Conservation (phyloP, 1,140 invertebrate species). For the Aphelenchoides avenae region DNA sequence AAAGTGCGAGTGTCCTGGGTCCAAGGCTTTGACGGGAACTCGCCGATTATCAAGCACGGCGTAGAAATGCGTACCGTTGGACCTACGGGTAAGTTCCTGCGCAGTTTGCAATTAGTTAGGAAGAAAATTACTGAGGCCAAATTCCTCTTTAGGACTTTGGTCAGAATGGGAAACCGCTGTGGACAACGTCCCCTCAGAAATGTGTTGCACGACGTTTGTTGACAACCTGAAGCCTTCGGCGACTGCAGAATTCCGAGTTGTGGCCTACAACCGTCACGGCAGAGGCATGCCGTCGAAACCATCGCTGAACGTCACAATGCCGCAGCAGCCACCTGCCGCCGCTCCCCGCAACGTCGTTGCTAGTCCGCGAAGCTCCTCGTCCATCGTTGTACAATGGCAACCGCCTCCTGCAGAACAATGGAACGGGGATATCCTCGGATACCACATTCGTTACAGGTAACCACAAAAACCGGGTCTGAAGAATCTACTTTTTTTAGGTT, state of each 20-base stretch:
- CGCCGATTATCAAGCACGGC: slow-evolving; percentile 84
- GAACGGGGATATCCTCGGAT: slow-evolving; percentile 89
- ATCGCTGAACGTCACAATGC: slow-evolving; percentile 79
- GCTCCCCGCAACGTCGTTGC: slow-evolving; percentile 67
- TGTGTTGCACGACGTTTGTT: slow-evolving; percentile 72
- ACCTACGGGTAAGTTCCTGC: slow-evolving; percentile 10
- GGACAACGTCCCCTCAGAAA: slow-evolving; percentile 75
- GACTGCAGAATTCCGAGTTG: slow-evolving; percentile 89
- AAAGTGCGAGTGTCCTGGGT: slow-evolving; percentile 79
- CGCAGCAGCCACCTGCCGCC: slow-evolving; percentile 56
- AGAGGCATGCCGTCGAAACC: slow-evolving; percentile 82
- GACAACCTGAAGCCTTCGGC: slow-evolving; percentile 84
- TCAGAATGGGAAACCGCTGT: slow-evolving; percentile 76
- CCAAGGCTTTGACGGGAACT: slow-evolving; percentile 92
- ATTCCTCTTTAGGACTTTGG: slow-evolving; percentile 43
- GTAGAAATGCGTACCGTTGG: slow-evolving; percentile 80
- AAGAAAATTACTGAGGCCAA: slow-evolving; percentile 3
- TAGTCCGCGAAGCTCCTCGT: slow-evolving; percentile 72
- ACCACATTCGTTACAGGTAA: slow-evolving; percentile 75
- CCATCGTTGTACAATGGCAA: slow-evolving; percentile 96
- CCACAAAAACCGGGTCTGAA: background rate
- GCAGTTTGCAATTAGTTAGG: background rate
- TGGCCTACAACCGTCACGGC: slow-evolving; percentile 82
- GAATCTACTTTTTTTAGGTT: slow-evolving; percentile 64
- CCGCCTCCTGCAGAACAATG: slow-evolving; percentile 82